phyloP scores from a whole-genome alignment of 2,888 invertebrate genomes.

The Molanna angustata region DNA sequence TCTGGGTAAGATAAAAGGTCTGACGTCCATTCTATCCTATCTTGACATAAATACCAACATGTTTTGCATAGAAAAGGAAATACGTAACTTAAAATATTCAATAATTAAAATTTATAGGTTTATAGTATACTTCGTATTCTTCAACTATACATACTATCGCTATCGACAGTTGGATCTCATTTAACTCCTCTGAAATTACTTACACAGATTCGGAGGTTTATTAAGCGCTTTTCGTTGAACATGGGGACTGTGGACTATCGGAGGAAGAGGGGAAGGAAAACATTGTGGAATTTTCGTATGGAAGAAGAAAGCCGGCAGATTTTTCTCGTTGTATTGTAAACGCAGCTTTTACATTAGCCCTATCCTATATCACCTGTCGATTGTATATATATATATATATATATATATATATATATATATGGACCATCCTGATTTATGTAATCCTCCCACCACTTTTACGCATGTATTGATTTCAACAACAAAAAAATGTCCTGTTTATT shows the following conservation, averaged over 20 bases:
- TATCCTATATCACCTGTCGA: constrained; percentile 31
- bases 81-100: too few relatives aligned
- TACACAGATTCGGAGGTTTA: constrained; percentile 10
- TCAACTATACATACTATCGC: too few relatives aligned
- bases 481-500: constrained; percentile 17
- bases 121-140: too few relatives aligned
- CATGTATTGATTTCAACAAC: constrained; percentile 25
- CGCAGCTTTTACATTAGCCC: constrained; percentile 25
- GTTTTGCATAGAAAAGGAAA: too few relatives aligned
- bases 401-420: too few relatives aligned
- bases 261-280: too few relatives aligned
- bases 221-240: constrained; percentile 11
- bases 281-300: constrained; percentile 4
- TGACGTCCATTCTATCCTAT: too few relatives aligned
- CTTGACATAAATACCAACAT: too few relatives aligned
- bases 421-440: constrained; percentile 29
- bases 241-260: constrained; percentile 3
- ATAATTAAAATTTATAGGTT: too few relatives aligned
- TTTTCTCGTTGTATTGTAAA: constrained; percentile 26
- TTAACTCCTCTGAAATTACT: not conserved
- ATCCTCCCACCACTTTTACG: constrained; percentile 3
- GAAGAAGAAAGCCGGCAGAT: constrained; percentile 12
- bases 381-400: too few relatives aligned
- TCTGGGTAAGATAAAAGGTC: too few relatives aligned
- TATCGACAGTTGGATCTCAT: too few relatives aligned